Conservation (phyloP, 2,888 invertebrate genomes). For the Onchidella celtica region DNA sequence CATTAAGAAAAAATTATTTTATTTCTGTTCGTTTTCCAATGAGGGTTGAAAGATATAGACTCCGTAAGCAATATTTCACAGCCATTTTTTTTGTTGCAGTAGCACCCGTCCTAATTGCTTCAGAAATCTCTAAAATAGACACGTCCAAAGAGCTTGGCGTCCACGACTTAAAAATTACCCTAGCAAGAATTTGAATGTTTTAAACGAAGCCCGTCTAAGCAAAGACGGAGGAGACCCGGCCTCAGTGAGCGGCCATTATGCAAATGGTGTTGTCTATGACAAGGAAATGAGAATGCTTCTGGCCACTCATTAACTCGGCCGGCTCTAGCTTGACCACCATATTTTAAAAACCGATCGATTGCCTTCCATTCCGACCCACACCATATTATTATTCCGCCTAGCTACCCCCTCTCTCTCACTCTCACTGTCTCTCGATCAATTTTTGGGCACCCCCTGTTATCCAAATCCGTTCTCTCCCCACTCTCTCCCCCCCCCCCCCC, state of each 20-base stretch:
- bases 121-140: no score
- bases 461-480: slow-evolving; percentile 3
- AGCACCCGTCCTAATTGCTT: no score
- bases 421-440: slow-evolving; percentile 4
- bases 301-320: slow-evolving; percentile 44
- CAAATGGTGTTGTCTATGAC: slow-evolving; percentile 43
- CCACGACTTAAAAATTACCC: no score
- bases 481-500: background rate
- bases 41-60: no score
- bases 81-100: no score
- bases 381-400: slow-evolving; percentile 47
- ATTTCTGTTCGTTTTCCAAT: no score
- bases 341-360: slow-evolving; percentile 49
- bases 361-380: slow-evolving; percentile 34
- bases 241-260: slow-evolving; percentile 38
- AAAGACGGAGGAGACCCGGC: no score
- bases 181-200: no score
- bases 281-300: slow-evolving; percentile 42
- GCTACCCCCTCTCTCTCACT: background rate
- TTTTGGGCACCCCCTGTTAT: background rate
- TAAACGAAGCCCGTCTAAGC: no score
- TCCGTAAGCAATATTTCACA: no score
- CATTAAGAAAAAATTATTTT: no score
- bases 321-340: slow-evolving; percentile 39
- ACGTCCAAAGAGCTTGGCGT: no score